Evolutionary conservation across 37 sponge, comb jelly and placozoan genomes (phyloP).

Genomic region (Agelas oroides): DNA sequence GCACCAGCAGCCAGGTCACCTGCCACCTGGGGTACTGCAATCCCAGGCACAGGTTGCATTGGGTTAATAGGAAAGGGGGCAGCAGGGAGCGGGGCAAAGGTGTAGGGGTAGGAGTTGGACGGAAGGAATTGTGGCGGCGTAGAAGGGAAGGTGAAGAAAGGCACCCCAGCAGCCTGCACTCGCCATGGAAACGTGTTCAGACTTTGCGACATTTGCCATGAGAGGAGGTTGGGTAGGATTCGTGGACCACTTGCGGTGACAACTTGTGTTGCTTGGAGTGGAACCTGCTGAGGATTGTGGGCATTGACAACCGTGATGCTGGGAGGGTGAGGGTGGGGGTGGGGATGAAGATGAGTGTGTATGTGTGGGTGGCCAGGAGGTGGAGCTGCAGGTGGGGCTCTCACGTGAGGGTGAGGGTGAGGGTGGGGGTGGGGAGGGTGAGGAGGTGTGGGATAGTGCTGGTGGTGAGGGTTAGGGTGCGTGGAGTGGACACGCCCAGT

Average conservation of each 20-base stretch:
- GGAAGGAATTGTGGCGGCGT: conserved; percentile 75
- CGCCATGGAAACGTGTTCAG: conserved; percentile 64
- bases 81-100: conserved; percentile 76
- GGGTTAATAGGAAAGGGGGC: conserved; percentile 60
- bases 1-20: conserved; percentile 1
- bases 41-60: conserved; percentile 23
- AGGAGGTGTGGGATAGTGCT: background rate
- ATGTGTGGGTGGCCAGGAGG: background rate
- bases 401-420: background rate
- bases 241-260: background rate
- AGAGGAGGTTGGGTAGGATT: conserved; percentile 49
- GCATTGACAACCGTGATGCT: background rate
- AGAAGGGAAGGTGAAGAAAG: conserved; percentile 83
- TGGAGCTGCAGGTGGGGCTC: too few relatives aligned
- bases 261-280: background rate
- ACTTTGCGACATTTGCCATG: conserved; percentile 74
- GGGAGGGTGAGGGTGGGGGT: background rate
- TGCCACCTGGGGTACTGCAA: conserved; percentile 51
- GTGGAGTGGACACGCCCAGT: background rate
- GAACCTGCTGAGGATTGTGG: background rate
- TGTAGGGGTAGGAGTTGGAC: conserved; percentile 77
- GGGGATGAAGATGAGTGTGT: background rate
- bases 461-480: conserved; percentile 5
- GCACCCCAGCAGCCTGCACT: conserved; percentile 50
- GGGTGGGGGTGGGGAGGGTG: background rate